Evolutionary conservation across 2,888 invertebrate species (phyloP), one percentile per base, ranked within the genome.

Genomic region (Rhagonycha fulva): DNA sequence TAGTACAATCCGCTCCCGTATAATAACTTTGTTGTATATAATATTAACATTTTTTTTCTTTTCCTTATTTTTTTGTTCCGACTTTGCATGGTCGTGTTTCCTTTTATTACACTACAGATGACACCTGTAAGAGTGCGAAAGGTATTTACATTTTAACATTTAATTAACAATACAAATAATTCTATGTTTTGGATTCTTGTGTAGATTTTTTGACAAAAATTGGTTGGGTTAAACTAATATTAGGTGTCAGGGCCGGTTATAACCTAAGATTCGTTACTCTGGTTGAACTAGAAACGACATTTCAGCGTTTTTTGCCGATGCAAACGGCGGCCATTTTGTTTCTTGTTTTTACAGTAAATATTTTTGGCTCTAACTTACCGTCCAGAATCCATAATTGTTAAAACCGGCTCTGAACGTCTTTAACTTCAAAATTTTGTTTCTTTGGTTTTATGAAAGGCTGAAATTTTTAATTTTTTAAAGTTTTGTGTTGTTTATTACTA

Each of bases 141-240:
- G 86, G 86, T 87, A 86, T 83, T 83, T 82, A 80, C 79, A 82
- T 81, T 83, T 81, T 77, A 77, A 77, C 77, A 71, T 75, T n/a
- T 77, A 71, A 72, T 77, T 76, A 74, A 75, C 75, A 68, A 14
- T 66, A n/a, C 23, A 23, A 10, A 66, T n/a, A 47, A 26, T 66
- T 66, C 24, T 66, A 66, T 66, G 26, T 66, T 24, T 66, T 66
- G 63, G 23, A 26, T 23, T 66, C 63, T 66, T 66, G 24, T 66
- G 23, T 66, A 24, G 63, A 61, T n/a, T 66, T 24, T 19, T 24
- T 66, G 26, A 66, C 63, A 24, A 66, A 47, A 47, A 47, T 47
- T 47, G 47, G 47, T 47, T 47, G 47, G 47, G 47, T n/a, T 47
- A 47, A n/a, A 47, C 47, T 47, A 47, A 47, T n/a, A 47, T 47